Evolutionary conservation across 1,140 invertebrate genomes (phyloP).

Genomic region (Goniozus legneri): DNA sequence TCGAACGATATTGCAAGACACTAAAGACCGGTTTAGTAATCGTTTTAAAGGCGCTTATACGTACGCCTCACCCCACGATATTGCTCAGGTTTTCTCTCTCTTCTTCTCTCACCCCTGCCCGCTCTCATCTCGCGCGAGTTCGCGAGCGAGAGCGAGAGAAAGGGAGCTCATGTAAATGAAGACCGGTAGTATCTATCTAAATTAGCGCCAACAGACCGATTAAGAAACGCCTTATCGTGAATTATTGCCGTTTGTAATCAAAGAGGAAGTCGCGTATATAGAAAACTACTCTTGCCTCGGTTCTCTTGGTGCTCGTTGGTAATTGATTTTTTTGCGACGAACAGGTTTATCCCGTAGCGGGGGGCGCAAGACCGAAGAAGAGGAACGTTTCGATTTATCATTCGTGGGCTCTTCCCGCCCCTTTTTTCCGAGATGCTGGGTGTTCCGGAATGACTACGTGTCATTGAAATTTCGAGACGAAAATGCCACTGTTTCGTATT

Average conservation of each 20-base stretch:
- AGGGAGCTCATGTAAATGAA: not conserved
- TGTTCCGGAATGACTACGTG: too few species aligned
- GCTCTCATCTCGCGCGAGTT: not conserved
- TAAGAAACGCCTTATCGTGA: not conserved
- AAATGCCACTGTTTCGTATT: too few species aligned
- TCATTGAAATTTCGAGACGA: too few species aligned
- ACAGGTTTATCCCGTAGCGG: too few species aligned
- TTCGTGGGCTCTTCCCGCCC: too few species aligned
- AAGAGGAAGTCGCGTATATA: not conserved
- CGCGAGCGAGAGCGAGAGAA: not conserved
- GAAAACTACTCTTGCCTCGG: too few species aligned
- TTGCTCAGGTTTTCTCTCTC: too few species aligned
- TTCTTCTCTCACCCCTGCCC: conserved; percentile 1
- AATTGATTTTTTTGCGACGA: too few species aligned
- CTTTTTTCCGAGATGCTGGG: too few species aligned
- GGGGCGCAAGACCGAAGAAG: too few species aligned
- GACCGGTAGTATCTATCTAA: not conserved
- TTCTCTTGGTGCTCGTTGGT: too few species aligned
- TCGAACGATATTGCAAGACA: conserved; percentile 15
- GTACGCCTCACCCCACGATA: not conserved
- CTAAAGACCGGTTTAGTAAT: conserved; percentile 31
- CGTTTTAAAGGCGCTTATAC: conserved; percentile 15
- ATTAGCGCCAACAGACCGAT: not conserved
- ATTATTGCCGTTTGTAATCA: not conserved
- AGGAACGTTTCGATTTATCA: too few species aligned